Conservation (phyloP, 2,113 vertebrate genomes). For the Brachyistius frenatus region DNA sequence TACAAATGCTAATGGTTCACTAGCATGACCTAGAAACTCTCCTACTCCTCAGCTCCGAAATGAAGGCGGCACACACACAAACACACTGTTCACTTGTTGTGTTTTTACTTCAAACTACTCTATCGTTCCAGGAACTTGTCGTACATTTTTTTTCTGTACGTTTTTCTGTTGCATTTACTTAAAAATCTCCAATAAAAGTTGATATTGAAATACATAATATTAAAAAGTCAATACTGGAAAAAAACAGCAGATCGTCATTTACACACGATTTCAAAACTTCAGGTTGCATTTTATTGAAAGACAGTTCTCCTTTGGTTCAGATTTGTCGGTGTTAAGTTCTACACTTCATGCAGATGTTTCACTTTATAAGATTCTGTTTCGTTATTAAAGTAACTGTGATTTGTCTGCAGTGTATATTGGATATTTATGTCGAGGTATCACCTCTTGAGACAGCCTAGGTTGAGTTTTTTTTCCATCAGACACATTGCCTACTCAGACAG, state of each 20-base stretch:
- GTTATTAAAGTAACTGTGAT: background rate
- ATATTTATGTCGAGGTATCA: background rate
- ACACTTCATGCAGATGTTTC: slow-evolving; percentile 9
- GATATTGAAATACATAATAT: background rate
- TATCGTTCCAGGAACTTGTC: slow-evolving; percentile 48
- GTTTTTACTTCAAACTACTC: slow-evolving; percentile 42
- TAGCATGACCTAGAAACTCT: slow-evolving; percentile 78
- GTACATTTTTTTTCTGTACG: slow-evolving; percentile 8
- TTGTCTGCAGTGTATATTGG: background rate
- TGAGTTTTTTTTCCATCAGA: slow-evolving; percentile 32
- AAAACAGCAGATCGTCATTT: background rate
- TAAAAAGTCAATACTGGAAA: background rate
- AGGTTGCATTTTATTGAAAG: background rate
- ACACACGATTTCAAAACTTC: background rate
- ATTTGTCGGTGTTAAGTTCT: slow-evolving; percentile 3
- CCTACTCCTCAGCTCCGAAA: slow-evolving; percentile 27
- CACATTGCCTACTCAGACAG: slow-evolving; percentile 39
- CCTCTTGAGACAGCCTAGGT: slow-evolving; percentile 9
- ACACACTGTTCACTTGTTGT: slow-evolving; percentile 32
- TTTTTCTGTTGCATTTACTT: background rate
- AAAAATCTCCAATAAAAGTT: slow-evolving; percentile 10
- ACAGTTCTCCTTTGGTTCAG: background rate
- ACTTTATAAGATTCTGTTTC: background rate
- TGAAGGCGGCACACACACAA: slow-evolving; percentile 25
- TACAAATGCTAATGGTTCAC: slow-evolving; percentile 72